These are phyloP conservation scores for Tenthredo notha DNA, from an alignment of 2,888 invertebrate species.

Conservation along the genomic window DNA sequence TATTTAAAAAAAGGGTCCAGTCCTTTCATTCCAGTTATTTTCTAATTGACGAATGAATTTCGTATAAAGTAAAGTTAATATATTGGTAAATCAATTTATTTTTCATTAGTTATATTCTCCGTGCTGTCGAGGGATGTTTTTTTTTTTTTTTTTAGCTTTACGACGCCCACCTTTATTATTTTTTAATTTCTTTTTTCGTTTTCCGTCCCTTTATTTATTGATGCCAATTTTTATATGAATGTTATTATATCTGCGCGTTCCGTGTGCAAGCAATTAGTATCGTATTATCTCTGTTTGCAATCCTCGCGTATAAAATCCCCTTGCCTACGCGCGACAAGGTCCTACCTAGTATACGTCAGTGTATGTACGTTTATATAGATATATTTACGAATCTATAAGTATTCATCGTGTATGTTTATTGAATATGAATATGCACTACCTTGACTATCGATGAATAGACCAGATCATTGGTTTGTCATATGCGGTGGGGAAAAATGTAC, in stretches of 20 bases:
- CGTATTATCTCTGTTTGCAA: slow-evolving; percentile 48
- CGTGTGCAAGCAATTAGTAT: slow-evolving; percentile 39
- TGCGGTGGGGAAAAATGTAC: not conserved
- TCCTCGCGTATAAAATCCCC: not conserved
- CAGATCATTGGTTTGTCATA: not conserved
- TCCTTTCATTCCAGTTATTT: not conserved
- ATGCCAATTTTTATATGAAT: not conserved
- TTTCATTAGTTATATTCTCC: slow-evolving; percentile 3
- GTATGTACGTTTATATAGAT: slow-evolving; percentile 4
- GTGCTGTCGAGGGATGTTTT: not conserved
- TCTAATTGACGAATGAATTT: not conserved
- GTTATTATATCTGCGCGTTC: slow-evolving; percentile 29
- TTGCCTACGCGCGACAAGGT: slow-evolving; percentile 22
- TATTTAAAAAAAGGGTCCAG: not conserved
- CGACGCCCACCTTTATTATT: not conserved
- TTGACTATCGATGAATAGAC: not conserved
- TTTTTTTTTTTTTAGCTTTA: not conserved
- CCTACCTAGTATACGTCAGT: not conserved
- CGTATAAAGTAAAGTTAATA: not conserved
- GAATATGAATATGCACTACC: not conserved
- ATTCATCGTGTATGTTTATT: not conserved
- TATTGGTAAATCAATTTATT: not conserved
- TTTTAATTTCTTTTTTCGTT: not conserved
- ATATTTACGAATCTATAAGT: not conserved
- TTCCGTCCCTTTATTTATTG: not conserved